phyloP scores from a whole-genome alignment of 2,113 vertebrate genomes.

The Odocoileus virginianus region DNA sequence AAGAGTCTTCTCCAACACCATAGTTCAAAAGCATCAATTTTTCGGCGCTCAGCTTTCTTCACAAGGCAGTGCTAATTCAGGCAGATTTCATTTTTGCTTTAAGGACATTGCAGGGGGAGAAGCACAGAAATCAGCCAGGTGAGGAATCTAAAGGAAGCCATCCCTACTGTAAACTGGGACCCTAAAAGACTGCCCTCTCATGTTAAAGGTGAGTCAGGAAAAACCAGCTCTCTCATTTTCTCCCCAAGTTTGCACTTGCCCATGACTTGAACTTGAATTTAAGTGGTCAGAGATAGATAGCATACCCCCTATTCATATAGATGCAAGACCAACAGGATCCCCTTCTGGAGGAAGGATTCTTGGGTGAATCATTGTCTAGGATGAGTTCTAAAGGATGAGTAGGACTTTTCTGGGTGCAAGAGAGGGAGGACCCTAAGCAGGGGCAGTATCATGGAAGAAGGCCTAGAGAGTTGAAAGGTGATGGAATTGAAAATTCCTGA shows the following conservation, averaged over 20 bases:
- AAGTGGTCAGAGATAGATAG: background rate
- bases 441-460: background rate
- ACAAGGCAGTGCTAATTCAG: background rate
- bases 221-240: background rate
- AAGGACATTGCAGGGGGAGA: background rate
- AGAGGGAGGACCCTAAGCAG: background rate
- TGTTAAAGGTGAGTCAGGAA: background rate
- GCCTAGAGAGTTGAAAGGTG: background rate
- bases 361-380: background rate
- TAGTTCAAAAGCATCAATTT: no score
- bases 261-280: background rate
- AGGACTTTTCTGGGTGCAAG: background rate
- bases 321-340: background rate
- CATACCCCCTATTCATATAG: background rate
- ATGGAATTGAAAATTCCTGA: background rate
- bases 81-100: background rate
- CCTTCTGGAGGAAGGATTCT: background rate
- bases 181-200: background rate
- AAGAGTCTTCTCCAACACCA: no score
- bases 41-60: no score
- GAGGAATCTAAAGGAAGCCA: background rate
- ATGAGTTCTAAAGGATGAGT: background rate
- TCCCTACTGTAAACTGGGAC: background rate
- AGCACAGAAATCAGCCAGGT: background rate
- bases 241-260: background rate